Evolutionary conservation across 2,888 invertebrate genomes (phyloP), one percentile per base, ranked within the genome.

Genomic region (Pachymerium ferrugineum): DNA sequence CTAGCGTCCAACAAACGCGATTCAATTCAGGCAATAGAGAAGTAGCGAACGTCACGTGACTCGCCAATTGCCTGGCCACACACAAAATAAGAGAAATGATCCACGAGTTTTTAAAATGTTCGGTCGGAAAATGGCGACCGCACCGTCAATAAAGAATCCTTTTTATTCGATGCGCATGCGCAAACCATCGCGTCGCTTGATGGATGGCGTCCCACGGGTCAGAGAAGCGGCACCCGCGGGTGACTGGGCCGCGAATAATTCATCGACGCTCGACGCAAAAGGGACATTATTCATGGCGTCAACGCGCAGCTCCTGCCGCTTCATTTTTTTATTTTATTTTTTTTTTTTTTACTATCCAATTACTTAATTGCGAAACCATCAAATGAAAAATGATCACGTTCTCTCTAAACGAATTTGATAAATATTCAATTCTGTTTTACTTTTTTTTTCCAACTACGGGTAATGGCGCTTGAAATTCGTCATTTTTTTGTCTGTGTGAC

Each of bases 141-240:
- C 47, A 47, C 47, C 47, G 47, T 47, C 47, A 47, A 47, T 47
- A 47, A 47, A 38, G 14, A 22, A 16, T 12, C 6, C 19, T 8
- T 19, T 47, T 16, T 47, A 38, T 16, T 14, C 16, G 19, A 3
- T 16, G 47, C 47, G 47, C 47, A 47, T 47, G 47, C 47, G 47
- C 8, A 16, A 1, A n/a, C 2, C 16, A 22, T n/a, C n/a, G 47
- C 47, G 5, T 1, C 47, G 47, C 47, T 47, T 47, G 47, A 47
- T 47, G 47, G 47, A 47, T 47, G 47, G 47, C 47, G 47, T 47
- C 38, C 38, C 38, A 38, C 38, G 38, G 38, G 38, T 38, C 38
- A 38, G 38, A 38, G 38, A 38, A 12, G 38, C 8, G 38, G 38
- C 47, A 47, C 47, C 47, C 47, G 47, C 47, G 47, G 47, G 47